phyloP scores from a whole-genome alignment of 1,140 invertebrate genomes.

The Mizuhopecten yessoensis region DNA sequence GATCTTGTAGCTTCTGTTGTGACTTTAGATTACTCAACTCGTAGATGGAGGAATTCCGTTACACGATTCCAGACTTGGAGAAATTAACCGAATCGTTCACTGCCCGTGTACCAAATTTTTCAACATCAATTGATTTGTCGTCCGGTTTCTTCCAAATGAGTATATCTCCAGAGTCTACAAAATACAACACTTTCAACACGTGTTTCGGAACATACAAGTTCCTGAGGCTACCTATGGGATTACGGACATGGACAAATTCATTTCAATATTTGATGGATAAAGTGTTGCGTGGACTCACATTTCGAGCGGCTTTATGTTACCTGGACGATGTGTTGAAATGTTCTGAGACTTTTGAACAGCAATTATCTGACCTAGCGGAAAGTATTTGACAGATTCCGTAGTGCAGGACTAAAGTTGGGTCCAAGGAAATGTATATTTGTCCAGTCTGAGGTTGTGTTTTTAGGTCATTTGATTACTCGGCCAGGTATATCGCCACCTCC shows the following conservation, averaged over 20 bases:
- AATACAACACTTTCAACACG: slow-evolving; percentile 53
- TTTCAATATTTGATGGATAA: slow-evolving; percentile 33
- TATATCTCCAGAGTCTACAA: not conserved
- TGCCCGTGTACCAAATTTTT: not conserved
- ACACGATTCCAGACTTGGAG: slow-evolving; percentile 48
- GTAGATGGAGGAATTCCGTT: slow-evolving; percentile 40
- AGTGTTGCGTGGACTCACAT: slow-evolving; percentile 19
- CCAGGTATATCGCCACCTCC: slow-evolving; percentile 44
- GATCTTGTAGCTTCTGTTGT: slow-evolving; percentile 41
- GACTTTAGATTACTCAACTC: slow-evolving; percentile 47
- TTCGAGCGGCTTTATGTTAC: too few species aligned
- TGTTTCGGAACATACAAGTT: slow-evolving; percentile 53
- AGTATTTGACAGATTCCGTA: not conserved
- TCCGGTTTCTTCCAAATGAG: slow-evolving; percentile 56
- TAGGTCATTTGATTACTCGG: slow-evolving; percentile 52
- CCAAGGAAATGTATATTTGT: slow-evolving; percentile 51
- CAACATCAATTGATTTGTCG: slow-evolving; percentile 41
- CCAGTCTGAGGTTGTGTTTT: slow-evolving; percentile 43
- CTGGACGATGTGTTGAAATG: not conserved
- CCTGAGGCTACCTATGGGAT: too few species aligned
- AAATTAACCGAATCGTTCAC: slow-evolving; percentile 45
- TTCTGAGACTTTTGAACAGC: slow-evolving; percentile 4
- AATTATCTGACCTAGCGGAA: not conserved
- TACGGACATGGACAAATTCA: slow-evolving; percentile 42
- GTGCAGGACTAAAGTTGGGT: not conserved